phyloP scores from a whole-genome alignment of 2,797 vertebrate genomes.

The Chaunax sp. region DNA sequence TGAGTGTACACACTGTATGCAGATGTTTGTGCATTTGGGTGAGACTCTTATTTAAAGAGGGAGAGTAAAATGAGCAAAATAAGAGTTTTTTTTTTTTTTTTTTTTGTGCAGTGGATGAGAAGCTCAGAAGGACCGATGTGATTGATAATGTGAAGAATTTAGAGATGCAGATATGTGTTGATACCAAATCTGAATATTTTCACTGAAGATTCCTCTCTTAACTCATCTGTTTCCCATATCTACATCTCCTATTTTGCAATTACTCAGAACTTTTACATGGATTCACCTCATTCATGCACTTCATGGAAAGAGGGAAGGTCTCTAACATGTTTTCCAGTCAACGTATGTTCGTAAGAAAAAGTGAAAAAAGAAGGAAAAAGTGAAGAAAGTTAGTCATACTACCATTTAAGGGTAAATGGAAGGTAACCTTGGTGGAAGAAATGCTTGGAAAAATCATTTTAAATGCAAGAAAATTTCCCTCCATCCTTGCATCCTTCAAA shows the following conservation, averaged over 20 bases:
- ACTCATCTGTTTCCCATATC: neutral
- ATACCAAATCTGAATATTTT: too few relatives aligned
- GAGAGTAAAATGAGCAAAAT: constrained; percentile 12
- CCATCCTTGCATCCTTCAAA: too few relatives aligned
- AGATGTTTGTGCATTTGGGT: constrained; percentile 9
- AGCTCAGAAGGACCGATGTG: too few relatives aligned
- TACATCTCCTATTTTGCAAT: neutral
- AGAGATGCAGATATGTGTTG: too few relatives aligned
- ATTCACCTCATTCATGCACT: neutral
- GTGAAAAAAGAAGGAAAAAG: neutral
- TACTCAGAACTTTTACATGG: neutral
- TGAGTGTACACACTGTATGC: constrained; percentile 7
- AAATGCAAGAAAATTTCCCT: too few relatives aligned
- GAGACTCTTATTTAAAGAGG: constrained; percentile 8
- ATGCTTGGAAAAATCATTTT: constrained; percentile 17
- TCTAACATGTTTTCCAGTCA: too few relatives aligned
- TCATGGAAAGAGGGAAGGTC: neutral
- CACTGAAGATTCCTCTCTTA: neutral
- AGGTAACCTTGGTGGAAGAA: constrained; percentile 13
- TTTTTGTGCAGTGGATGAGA: too few relatives aligned
- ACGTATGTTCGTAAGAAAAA: too few relatives aligned
- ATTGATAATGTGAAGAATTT: too few relatives aligned
- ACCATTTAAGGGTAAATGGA: neutral
- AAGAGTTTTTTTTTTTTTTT: neutral
- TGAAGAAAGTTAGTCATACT: constrained; percentile 20